Base-by-base conservation (phyloP, 2,113 vertebrate species). In the Illadopsis cleaveri region DNA sequence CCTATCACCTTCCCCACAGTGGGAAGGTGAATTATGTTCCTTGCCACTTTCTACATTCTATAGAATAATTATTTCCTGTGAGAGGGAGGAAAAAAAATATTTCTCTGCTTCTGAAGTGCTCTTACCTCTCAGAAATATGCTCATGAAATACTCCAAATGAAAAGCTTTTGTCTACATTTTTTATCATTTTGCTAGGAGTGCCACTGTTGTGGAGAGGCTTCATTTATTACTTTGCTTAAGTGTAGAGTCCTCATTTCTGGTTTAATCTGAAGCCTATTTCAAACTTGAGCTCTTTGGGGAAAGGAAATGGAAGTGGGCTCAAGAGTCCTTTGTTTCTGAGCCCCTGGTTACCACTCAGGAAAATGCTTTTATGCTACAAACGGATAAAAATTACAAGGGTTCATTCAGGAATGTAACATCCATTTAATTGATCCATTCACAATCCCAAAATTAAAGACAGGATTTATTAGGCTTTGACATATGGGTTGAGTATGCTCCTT, bases 391-490 rank as follows among this genome's bases (percentile, higher is more conserved):
- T 9, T 76, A 93, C 90, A 96, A 94, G 80, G 57, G 61, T 75
- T 92, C 85, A 93, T 96, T 97, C 68, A 96, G 68, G 61, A 94
- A 79, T 24, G 33, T 65, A 88, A 56, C 82, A 82, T 80, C 71
- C 38, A 54, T 85, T 94, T 97, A 92, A 96, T 35, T 85, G 90
- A 95, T 96, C 82, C 70, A 94, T 96, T 96, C 86, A 96, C 90
- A 69, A 85, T 77, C 70, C 35, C 50, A 85, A 96, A 91, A 89
- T 86, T 88, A 94, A 94, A 95, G 92, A 56, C 60, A 51, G 85
- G 68, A 91, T 95, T 95, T 95, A 94, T 96, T 90, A 78, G 80
- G 81, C 87, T 89, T 88, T 90, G 82, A 90, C 77, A 95, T 82
- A 79, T 76, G 89, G 82, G 70, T 89, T 80, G 70, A 96, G 69